A percentile compares a stretch with the other conserved stretches of the same genome.
phyloP scores from a whole-genome alignment of 1,140 invertebrate species.

The Holcopasites calliopsidis region DNA sequence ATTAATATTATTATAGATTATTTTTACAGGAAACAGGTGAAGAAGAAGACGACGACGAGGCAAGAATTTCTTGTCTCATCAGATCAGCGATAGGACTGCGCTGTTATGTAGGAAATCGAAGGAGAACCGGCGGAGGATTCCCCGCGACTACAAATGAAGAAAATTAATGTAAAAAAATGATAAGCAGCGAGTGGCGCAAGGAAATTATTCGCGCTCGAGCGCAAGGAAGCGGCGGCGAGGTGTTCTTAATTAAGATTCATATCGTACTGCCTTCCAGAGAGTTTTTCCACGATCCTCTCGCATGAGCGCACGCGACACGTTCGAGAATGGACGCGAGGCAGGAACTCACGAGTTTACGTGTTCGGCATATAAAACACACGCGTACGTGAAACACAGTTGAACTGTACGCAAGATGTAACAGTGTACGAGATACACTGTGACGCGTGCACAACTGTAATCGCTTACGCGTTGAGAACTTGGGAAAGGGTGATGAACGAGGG shows the following conservation, averaged over 20 bases:
- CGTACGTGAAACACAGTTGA: background rate
- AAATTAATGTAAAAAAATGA: background rate
- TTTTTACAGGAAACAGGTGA: no score
- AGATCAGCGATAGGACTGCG: no score
- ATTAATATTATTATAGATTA: no score
- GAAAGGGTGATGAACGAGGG: background rate
- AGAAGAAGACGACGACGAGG: no score
- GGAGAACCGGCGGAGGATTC: no score
- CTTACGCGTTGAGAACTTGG: background rate
- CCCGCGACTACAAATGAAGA: background rate
- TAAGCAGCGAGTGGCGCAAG: slow-evolving; percentile 1
- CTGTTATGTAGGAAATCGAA: background rate
- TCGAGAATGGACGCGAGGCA: slow-evolving; percentile 32
- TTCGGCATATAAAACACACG: slow-evolving; percentile 42
- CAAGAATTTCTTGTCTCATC: no score
- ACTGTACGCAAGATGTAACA: background rate
- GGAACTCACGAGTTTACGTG: slow-evolving; percentile 40
- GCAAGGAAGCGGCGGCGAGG: slow-evolving; percentile 2
- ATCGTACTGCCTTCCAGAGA: slow-evolving; percentile 19
- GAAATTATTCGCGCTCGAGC: background rate
- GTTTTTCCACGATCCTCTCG: slow-evolving; percentile 37
- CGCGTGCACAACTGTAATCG: background rate
- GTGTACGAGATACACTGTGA: background rate
- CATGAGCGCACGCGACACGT: slow-evolving; percentile 45
- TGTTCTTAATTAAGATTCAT: slow-evolving; percentile 39